Percentiles rank a stretch among this genome's conserved stretches.
phyloP scores from a whole-genome alignment of 2,888 invertebrate species.

The Muschampia plurimacula region DNA sequence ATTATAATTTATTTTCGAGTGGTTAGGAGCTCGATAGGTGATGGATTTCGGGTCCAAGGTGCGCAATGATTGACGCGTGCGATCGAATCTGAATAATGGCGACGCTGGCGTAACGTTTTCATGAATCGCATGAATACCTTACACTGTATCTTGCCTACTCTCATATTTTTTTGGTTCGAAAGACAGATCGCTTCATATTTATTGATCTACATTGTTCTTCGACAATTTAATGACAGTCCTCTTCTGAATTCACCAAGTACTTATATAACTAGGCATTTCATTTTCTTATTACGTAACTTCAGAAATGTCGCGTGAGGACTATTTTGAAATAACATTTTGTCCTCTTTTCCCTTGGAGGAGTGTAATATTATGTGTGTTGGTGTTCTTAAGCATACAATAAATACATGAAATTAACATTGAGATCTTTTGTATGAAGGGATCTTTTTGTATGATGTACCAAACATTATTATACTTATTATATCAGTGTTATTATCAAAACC shows the following conservation, averaged over 20 bases:
- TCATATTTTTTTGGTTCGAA: slow-evolving; percentile 17
- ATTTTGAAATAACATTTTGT: background rate
- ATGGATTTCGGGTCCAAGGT: slow-evolving; percentile 54
- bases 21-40: slow-evolving; percentile 40
- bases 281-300: slow-evolving; percentile 4
- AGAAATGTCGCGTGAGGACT: background rate
- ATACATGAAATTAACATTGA: background rate
- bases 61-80: slow-evolving; percentile 65
- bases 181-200: slow-evolving; percentile 27
- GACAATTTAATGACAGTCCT: slow-evolving; percentile 22
- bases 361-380: background rate
- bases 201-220: slow-evolving; percentile 19
- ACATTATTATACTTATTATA: too few relatives aligned
- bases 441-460: too few relatives aligned
- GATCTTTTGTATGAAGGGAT: too few relatives aligned
- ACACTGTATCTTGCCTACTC: slow-evolving; percentile 28
- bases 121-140: slow-evolving; percentile 70
- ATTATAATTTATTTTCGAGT: slow-evolving; percentile 47
- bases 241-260: background rate
- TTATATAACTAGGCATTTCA: background rate
- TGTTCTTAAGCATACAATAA: background rate
- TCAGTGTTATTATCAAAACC: background rate
- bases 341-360: background rate
- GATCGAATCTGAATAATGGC: slow-evolving; percentile 61
- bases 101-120: slow-evolving; percentile 56